These are phyloP conservation scores for Odocoileus virginianus DNA, from an alignment of 2,113 vertebrate species.

Conservation along the genomic window DNA sequence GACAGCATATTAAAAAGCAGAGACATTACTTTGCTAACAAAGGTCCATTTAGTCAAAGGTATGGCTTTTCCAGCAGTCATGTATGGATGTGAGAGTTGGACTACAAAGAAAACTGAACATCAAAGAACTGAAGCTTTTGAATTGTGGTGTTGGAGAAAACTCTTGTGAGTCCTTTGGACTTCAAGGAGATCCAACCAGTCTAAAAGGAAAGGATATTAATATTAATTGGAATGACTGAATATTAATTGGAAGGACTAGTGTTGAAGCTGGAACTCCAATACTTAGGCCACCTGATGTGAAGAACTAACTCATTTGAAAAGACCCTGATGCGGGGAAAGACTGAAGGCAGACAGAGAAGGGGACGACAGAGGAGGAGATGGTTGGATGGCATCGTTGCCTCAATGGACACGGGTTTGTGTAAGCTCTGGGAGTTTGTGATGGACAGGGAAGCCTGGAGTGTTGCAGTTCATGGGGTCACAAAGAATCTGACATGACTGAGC, in stretches of 20 bases:
- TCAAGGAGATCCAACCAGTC: background rate
- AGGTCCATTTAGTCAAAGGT: background rate
- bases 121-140: background rate
- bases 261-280: background rate
- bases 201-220: background rate
- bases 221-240: background rate
- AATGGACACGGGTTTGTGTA: background rate
- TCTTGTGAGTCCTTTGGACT: background rate
- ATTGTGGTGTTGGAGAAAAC: background rate
- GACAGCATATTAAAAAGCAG: background rate
- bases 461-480: background rate
- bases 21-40: background rate
- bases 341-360: background rate
- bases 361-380: background rate
- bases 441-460: background rate
- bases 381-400: background rate
- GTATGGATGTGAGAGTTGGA: background rate
- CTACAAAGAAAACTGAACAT: background rate
- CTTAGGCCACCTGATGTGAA: background rate
- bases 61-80: background rate
- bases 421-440: background rate
- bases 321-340: background rate
- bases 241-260: background rate
- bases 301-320: background rate
- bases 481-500: background rate